These are phyloP conservation scores for Lasioglossum malachurum DNA, from an alignment of 2,888 invertebrate species.

Conservation along the genomic window DNA sequence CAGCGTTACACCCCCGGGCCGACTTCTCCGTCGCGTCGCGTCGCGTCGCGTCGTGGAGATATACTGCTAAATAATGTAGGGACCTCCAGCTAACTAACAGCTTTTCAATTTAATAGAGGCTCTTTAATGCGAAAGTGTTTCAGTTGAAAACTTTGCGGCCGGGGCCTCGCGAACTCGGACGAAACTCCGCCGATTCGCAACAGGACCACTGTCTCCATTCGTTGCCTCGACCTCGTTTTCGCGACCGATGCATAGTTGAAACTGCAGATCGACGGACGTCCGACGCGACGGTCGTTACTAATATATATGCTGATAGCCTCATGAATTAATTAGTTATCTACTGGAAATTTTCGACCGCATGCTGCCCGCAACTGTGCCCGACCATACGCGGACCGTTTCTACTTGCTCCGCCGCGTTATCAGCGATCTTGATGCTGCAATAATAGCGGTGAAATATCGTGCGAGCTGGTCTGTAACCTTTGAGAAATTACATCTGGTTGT, in stretches of 20 bases:
- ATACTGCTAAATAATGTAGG: constrained; percentile 80
- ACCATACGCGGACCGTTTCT: not conserved
- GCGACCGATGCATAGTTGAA: not conserved
- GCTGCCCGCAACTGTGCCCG: not conserved
- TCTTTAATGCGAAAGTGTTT: not conserved
- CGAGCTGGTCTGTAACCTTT: not conserved
- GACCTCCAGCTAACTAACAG: not conserved
- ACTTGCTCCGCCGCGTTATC: not conserved
- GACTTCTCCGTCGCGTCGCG: constrained; percentile 55
- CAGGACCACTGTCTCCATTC: not conserved
- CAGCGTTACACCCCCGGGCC: constrained; percentile 80
- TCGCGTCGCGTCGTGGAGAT: constrained; percentile 68
- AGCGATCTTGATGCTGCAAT: constrained; percentile 2
- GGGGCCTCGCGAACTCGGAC: not conserved
- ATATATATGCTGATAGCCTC: not conserved
- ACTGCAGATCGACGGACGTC: not conserved
- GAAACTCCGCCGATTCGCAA: not conserved
- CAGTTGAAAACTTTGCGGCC: not conserved
- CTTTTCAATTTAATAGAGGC: not conserved
- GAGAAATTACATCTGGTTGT: not conserved
- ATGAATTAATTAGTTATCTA: not conserved
- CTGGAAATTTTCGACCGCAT: not conserved
- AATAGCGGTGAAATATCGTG: not conserved
- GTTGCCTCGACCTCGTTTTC: constrained; percentile 2
- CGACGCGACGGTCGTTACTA: not conserved